Percentiles rank a stretch among this genome's conserved stretches.
These are phyloP conservation scores for Agrenia bidenticulata DNA, from an alignment of 2,888 invertebrate genomes.

Conservation along the genomic window DNA sequence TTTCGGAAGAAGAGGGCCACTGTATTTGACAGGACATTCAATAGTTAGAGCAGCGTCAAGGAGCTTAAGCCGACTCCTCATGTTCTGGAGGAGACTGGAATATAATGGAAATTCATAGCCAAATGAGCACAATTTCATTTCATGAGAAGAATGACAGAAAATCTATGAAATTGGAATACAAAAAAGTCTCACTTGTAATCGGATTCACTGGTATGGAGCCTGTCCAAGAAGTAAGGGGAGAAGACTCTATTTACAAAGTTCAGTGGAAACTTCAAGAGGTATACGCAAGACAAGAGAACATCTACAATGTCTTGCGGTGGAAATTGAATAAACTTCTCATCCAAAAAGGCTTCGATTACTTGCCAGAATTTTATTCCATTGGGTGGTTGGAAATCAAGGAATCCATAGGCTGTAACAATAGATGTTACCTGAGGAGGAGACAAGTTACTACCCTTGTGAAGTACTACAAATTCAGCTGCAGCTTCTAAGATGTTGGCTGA, in stretches of 20 bases:
- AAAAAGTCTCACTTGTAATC: conserved; percentile 45
- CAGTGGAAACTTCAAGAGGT: conserved; percentile 64
- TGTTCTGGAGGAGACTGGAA: conserved; percentile 54
- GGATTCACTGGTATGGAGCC: conserved; percentile 58
- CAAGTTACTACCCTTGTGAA: conserved; percentile 58
- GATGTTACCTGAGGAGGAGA: conserved; percentile 62
- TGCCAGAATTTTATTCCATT: conserved; percentile 63
- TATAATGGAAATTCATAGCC: too few species aligned
- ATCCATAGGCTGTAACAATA: conserved; percentile 65
- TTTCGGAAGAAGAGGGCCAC: conserved; percentile 63
- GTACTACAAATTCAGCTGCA: conserved; percentile 63
- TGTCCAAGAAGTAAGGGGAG: conserved; percentile 64
- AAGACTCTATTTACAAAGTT: conserved; percentile 65
- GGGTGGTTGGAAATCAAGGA: conserved; percentile 62
- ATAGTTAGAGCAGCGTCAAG: conserved; percentile 67
- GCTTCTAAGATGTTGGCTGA: conserved; percentile 63
- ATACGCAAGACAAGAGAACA: conserved; percentile 66
- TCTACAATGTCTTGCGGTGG: conserved; percentile 63
- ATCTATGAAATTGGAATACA: neutral
- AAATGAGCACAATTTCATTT: too few species aligned
- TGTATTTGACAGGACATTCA: conserved; percentile 62
- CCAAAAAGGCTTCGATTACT: conserved; percentile 61
- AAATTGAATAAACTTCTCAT: conserved; percentile 63
- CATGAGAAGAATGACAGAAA: neutral
- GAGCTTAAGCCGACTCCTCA: conserved; percentile 62